phyloP scores from a whole-genome alignment of 2,113 vertebrate genomes.

The Castor canadensis region DNA sequence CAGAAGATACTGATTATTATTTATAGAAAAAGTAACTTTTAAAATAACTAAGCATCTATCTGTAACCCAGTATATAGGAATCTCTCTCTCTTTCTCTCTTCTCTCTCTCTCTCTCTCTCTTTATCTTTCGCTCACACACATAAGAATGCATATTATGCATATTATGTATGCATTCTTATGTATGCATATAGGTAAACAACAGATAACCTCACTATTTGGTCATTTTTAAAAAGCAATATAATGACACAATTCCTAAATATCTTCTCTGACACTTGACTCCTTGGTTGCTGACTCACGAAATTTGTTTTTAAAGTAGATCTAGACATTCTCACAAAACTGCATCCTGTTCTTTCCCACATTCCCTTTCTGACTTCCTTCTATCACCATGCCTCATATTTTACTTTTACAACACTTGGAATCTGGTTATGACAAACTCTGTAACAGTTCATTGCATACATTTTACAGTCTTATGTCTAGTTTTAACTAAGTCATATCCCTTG shows the following conservation, averaged over 20 bases:
- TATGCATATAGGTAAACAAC: neutral
- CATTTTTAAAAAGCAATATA: neutral
- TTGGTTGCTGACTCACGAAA: neutral
- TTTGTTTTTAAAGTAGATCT: neutral
- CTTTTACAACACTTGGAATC: constrained; percentile 18
- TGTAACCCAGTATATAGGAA: neutral
- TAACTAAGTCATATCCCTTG: constrained; percentile 31
- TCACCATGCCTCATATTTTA: neutral
- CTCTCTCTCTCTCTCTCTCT: neutral
- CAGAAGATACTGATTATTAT: neutral
- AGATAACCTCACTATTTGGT: neutral
- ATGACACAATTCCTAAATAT: neutral
- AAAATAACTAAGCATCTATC: neutral
- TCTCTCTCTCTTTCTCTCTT: neutral
- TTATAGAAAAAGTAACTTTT: neutral
- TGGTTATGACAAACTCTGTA: constrained; percentile 43
- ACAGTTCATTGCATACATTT: neutral
- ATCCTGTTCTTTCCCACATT: constrained; percentile 26
- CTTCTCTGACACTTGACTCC: constrained; percentile 15
- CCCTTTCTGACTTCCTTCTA: constrained; percentile 34
- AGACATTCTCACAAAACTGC: neutral
- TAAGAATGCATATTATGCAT: too few relatives aligned
- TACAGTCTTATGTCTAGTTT: constrained; percentile 14
- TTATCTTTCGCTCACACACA: neutral
- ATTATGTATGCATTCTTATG: too few relatives aligned